Evolutionary conservation across 2,888 invertebrate species (phyloP), one percentile per base, ranked within the genome.

Genomic region (Sphecodes monilicornis): DNA sequence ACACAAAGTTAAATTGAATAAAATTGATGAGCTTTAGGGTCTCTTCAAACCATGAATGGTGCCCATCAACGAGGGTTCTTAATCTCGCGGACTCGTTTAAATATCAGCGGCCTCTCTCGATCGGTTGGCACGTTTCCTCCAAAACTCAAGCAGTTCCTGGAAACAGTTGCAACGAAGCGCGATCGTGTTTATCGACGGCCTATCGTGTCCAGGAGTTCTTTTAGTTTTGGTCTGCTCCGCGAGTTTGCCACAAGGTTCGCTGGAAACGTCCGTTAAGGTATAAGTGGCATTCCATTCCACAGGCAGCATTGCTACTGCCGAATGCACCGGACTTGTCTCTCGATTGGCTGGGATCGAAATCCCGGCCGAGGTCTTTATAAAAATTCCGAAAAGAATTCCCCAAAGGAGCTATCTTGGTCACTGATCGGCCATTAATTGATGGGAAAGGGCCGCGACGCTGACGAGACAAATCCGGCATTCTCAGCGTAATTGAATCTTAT

Each of bases 221-320:
- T 84, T 64, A 78, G 66, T 79, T 84, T 88, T 43, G 46, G 80
- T 39, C 76, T 72, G 18, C 78, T 43, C 80, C 50, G 80, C 68
- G 1, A 66, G 80, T 76, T 85, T 74, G 76, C 70, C 46, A 73
- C 57, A 73, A 77, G 86, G 86, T 80, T 88, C 86, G 82, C 80
- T 82, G 88, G 86, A 85, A 85, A 88, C 66, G 76, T 88, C 88
- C 88, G 86, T 88, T 88, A 85, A 86, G 88, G 86, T 80, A 86
- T 88, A 82, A 88, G 88, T 88, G 86, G 80, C 88, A 88, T 88
- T 88, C 88, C 88, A 86, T 82, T 85, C 64, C 80, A 78, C 70
- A 54, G 82, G 70, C 73, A 78, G 57, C 57, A 69, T 72, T 66
- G 76, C 74, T 74, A 36, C 29, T 79, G 70, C 41, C 71, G 60